These are phyloP conservation scores for Halyomorpha halys DNA, from an alignment of 1,140 invertebrate species.

Conservation along the genomic window DNA sequence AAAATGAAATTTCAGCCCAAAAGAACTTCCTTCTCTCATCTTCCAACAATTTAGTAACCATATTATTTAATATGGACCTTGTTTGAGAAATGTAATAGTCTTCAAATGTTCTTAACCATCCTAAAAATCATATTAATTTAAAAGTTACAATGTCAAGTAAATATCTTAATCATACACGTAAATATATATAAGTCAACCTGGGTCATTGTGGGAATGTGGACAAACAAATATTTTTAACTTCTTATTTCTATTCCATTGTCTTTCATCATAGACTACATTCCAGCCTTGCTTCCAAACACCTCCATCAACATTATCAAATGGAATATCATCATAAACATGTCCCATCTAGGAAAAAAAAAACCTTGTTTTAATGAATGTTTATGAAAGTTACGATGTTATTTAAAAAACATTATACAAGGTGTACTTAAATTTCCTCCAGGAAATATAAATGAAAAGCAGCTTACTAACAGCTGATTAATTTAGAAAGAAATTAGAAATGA, in stretches of 20 bases:
- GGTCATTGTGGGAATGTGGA: conserved; percentile 97
- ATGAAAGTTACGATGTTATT: no score
- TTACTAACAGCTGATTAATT: no score
- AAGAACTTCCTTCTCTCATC: conserved; percentile 82
- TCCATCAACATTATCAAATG: conserved; percentile 91
- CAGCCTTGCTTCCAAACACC: conserved; percentile 99
- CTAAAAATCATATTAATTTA: conserved; percentile 36
- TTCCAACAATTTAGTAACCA: conserved; percentile 70
- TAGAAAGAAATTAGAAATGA: no score
- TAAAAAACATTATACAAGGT: no score
- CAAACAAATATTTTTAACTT: conserved; percentile 89
- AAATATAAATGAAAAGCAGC: no score
- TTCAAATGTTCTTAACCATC: conserved; percentile 94
- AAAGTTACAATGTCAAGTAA: no score
- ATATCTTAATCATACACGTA: no score
- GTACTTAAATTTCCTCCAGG: no score
- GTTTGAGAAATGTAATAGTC: conserved; percentile 84
- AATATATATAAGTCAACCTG: conserved; percentile 42
- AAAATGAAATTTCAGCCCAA: conserved; percentile 93
- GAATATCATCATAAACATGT: conserved; percentile 70
- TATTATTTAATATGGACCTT: conserved; percentile 79
- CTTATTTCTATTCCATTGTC: conserved; percentile 64
- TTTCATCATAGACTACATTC: conserved; percentile 69
- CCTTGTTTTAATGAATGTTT: no score
- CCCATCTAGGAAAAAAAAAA: conserved; percentile 69